Conservation (phyloP, 2,888 invertebrate genomes). For the Apamea anceps region DNA sequence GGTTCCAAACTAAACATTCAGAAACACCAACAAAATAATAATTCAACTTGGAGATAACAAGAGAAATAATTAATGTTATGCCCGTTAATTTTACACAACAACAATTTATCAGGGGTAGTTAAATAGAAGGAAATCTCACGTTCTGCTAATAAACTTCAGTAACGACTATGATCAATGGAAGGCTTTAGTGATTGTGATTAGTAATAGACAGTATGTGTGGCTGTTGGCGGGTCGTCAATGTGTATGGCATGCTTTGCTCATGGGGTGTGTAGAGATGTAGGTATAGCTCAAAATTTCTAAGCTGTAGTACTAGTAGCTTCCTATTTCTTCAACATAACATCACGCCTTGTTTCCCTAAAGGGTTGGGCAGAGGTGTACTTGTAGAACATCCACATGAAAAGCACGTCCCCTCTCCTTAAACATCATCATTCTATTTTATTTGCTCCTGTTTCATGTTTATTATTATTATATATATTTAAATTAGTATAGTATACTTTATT, state of each 20-base stretch:
- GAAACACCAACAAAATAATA: slow-evolving; percentile 59
- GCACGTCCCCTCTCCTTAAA: no score
- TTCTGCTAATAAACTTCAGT: slow-evolving; percentile 69
- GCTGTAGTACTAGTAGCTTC: not conserved
- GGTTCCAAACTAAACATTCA: slow-evolving; percentile 48
- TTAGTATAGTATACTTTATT: no score
- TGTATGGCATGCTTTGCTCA: not conserved
- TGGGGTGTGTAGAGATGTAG: not conserved
- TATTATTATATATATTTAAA: no score
- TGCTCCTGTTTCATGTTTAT: no score
- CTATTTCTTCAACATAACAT: not conserved
- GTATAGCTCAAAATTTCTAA: not conserved
- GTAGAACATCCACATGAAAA: no score
- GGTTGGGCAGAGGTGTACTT: no score
- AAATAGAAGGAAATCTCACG: slow-evolving; percentile 60
- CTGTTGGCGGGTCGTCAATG: slow-evolving; percentile 29
- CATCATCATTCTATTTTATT: no score
- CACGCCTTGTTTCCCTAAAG: no score
- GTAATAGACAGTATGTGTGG: slow-evolving; percentile 20
- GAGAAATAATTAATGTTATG: slow-evolving; percentile 78
- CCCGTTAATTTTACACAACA: slow-evolving; percentile 73
- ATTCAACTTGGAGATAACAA: slow-evolving; percentile 68
- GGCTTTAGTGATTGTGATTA: slow-evolving; percentile 42
- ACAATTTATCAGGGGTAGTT: slow-evolving; percentile 69
- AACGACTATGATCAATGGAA: slow-evolving; percentile 60